Base-by-base conservation (phyloP, 2,113 vertebrate species). In the Chionis minor region DNA sequence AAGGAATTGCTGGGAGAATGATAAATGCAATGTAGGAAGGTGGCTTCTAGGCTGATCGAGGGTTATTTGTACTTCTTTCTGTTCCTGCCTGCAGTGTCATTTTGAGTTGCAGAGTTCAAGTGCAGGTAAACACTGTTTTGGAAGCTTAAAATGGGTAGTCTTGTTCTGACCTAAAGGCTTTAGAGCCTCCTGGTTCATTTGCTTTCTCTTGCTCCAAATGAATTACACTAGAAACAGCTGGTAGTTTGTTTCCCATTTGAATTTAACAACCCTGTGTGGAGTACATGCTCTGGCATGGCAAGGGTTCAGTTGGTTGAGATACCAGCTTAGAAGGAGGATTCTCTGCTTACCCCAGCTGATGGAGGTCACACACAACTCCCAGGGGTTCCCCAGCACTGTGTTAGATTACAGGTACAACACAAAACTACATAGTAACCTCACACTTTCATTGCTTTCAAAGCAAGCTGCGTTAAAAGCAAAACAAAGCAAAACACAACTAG, bases 101-200 rank as follows among this genome's bases (percentile, higher is more conserved):
- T 97, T 87, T 67, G 44, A 88, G 73, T 52, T 54, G 49, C 72
- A 77, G 69, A 86, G 65, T 85, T 91, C 66, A 92, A 95, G 61
- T 47, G 38, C 44, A 54, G 61, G 40, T 62, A 82, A 87, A 80
- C 24, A 51, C 21, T 66, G 12, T 85, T 93, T 82, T 71, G 45
- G n/a, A 66, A 73, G 52, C 35, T 51, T 30, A 55, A 61, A 89
- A 61, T 2, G 2, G 16, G 11, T 19, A 65, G 42, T 45, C 2
- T 2, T 79, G 12, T 65, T 40, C 42, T 78, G 17, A 22, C 26
- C 23, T 42, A 22, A 86, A 77, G 42, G 22, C 32, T 40, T 26
- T 61, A 38, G 17, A 55, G 9, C 17, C 19, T 54, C 42, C 40
- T 65, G 23, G 49, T 55, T 85, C 10, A 26, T 58, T 42, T 90